Percentiles rank a stretch among this genome's conserved stretches.
Evolutionary conservation across 2,113 vertebrate species (phyloP).

Genomic region (Chionomys nivalis): DNA sequence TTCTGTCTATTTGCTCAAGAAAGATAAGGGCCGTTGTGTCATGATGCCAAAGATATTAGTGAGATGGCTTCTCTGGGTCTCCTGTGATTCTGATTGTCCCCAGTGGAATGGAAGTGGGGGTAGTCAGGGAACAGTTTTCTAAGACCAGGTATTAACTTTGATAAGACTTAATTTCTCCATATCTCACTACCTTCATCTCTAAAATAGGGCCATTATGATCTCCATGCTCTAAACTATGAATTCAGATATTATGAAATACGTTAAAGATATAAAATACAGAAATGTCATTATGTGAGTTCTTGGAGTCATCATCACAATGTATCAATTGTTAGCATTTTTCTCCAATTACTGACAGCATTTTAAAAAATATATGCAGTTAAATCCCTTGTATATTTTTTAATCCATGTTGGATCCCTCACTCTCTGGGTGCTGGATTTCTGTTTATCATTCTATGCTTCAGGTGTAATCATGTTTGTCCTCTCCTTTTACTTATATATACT

Average conservation of each 20-base stretch:
- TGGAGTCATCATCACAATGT: not conserved
- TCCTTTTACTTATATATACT: not conserved
- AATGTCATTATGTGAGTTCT: not conserved
- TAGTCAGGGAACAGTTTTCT: not conserved
- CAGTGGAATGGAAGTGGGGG: not conserved
- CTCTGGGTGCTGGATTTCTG: not conserved
- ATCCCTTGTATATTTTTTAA: not conserved
- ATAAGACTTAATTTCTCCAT: not conserved
- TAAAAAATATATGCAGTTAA: not conserved
- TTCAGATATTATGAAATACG: conserved; percentile 12
- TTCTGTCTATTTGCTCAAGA: not conserved
- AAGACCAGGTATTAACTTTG: not conserved
- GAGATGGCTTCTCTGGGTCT: not conserved
- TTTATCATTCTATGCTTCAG: not conserved
- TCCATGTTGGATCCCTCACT: not conserved
- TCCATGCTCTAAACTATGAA: not conserved
- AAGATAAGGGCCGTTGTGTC: not conserved
- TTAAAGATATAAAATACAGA: conserved; percentile 28
- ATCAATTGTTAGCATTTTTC: not conserved
- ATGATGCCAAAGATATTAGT: not conserved
- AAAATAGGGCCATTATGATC: not conserved
- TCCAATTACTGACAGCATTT: not conserved
- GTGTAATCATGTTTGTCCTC: not conserved
- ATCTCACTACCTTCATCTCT: conserved; percentile 1
- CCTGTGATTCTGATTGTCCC: not conserved